phyloP scores from a whole-genome alignment of 2,888 invertebrate genomes.

The Sceliomorpha sp. region DNA sequence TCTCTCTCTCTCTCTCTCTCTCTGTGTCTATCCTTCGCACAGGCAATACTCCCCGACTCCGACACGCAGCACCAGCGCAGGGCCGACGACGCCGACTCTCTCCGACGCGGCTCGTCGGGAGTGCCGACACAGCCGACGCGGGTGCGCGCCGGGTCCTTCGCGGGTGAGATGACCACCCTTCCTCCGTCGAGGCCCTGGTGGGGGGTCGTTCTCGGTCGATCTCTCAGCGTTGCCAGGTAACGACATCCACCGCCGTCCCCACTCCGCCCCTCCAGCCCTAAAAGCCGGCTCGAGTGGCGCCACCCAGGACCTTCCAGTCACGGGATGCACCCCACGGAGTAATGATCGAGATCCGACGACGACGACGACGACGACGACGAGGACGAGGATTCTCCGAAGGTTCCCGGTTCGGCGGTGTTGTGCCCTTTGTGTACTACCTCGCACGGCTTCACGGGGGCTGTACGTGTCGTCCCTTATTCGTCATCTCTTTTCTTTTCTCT shows the following conservation, averaged over 20 bases:
- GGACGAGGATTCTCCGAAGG: slow-evolving; percentile 6
- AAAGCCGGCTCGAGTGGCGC: slow-evolving; percentile 68
- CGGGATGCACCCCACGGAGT: slow-evolving; percentile 75
- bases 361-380: slow-evolving; percentile 61
- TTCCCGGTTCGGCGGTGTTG: slow-evolving; percentile 34
- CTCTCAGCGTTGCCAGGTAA: slow-evolving; percentile 78
- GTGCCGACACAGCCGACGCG: too few relatives aligned
- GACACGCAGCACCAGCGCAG: slow-evolving; percentile 28
- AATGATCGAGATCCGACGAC: too few relatives aligned
- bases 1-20: too few relatives aligned
- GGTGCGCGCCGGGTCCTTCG: slow-evolving; percentile 39
- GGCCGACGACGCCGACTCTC: slow-evolving; percentile 21
- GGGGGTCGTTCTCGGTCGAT: slow-evolving; percentile 76
- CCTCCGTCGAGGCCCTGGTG: slow-evolving; percentile 70
- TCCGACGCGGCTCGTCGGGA: too few relatives aligned
- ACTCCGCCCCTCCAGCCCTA: slow-evolving; percentile 62
- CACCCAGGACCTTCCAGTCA: slow-evolving; percentile 69
- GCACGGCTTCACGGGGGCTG: too few relatives aligned
- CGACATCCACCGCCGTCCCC: slow-evolving; percentile 65
- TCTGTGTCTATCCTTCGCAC: too few relatives aligned
- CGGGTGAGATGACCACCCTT: slow-evolving; percentile 44
- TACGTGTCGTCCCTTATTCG: too few relatives aligned
- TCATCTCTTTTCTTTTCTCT: too few relatives aligned
- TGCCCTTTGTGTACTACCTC: too few relatives aligned
- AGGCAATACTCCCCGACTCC: too few relatives aligned